Evolutionary conservation across 2,888 invertebrate species (phyloP).

Genomic region (Yponomeuta malinellus): DNA sequence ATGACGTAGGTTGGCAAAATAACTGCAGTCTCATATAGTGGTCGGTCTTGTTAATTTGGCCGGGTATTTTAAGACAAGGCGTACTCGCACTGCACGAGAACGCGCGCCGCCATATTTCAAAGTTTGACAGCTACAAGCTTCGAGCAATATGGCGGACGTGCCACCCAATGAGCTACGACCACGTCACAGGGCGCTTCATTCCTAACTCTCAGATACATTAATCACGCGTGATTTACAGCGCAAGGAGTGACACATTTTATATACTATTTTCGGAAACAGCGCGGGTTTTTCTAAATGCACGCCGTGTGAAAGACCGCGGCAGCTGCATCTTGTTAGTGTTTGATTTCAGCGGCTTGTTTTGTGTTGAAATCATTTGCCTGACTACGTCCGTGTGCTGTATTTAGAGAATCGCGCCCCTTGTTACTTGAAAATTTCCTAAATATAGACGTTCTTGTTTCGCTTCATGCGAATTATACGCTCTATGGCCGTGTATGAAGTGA

Average conservation of each 20-base stretch:
- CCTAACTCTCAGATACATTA: constrained; percentile 56
- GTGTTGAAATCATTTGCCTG: constrained; percentile 66
- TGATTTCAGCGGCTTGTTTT: constrained; percentile 54
- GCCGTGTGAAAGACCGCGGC: constrained; percentile 58
- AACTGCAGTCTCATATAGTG: constrained; percentile 41
- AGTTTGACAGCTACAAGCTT: constrained; percentile 74
- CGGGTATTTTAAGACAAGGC: constrained; percentile 64
- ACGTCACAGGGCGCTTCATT: constrained; percentile 65
- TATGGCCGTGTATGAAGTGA: constrained; percentile 53
- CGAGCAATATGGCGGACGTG: constrained; percentile 71
- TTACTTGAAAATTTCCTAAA: constrained; percentile 30
- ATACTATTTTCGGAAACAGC: constrained; percentile 73
- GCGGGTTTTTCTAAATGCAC: constrained; percentile 68
- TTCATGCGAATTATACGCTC: constrained; percentile 59
- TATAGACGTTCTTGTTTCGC: constrained; percentile 43
- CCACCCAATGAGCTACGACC: constrained; percentile 72
- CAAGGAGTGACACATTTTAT: constrained; percentile 75
- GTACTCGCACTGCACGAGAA: constrained; percentile 52
- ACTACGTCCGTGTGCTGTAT: constrained; percentile 46
- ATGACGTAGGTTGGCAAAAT: constrained; percentile 11
- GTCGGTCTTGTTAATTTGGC: constrained; percentile 45
- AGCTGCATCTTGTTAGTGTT: constrained; percentile 72
- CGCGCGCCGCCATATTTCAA: constrained; percentile 67
- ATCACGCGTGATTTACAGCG: constrained; percentile 71
- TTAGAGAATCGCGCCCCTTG: constrained; percentile 40